phyloP scores from a whole-genome alignment of 2,113 vertebrate species.

The Sula dactylatra region DNA sequence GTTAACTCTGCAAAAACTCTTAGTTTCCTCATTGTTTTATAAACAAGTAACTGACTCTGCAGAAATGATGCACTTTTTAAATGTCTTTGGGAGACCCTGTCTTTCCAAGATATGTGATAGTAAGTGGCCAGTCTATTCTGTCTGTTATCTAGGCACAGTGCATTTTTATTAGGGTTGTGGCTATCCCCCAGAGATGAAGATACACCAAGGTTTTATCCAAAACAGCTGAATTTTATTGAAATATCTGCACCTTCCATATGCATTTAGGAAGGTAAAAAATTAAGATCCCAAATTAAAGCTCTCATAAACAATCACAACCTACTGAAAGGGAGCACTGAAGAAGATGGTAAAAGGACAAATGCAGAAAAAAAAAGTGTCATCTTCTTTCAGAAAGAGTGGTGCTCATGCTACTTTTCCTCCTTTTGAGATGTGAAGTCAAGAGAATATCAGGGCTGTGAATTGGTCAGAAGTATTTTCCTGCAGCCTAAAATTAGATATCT shows the following conservation, averaged over 20 bases:
- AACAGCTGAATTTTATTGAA: not conserved
- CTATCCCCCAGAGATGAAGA: not conserved
- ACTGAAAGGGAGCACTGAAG: not conserved
- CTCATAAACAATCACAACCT: not conserved
- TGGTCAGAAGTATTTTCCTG: not conserved
- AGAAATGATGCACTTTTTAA: not conserved
- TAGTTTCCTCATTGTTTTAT: slow-evolving; percentile 21
- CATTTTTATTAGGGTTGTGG: not conserved
- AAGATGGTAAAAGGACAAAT: not conserved
- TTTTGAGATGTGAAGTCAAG: not conserved
- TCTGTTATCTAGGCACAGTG: not conserved
- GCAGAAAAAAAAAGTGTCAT: not conserved
- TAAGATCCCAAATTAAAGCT: not conserved
- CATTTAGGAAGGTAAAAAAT: not conserved
- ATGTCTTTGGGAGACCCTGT: not conserved
- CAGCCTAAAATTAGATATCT: not conserved
- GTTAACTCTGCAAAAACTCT: slow-evolving; percentile 32
- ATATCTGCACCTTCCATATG: not conserved
- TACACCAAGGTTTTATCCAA: not conserved
- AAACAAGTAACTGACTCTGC: slow-evolving; percentile 40
- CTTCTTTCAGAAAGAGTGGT: not conserved
- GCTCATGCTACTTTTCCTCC: not conserved
- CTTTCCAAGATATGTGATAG: not conserved
- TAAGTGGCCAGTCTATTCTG: not conserved
- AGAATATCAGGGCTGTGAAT: not conserved